Evolutionary conservation across 2,113 vertebrate genomes (phyloP).

Genomic region (Agelaius phoeniceus): DNA sequence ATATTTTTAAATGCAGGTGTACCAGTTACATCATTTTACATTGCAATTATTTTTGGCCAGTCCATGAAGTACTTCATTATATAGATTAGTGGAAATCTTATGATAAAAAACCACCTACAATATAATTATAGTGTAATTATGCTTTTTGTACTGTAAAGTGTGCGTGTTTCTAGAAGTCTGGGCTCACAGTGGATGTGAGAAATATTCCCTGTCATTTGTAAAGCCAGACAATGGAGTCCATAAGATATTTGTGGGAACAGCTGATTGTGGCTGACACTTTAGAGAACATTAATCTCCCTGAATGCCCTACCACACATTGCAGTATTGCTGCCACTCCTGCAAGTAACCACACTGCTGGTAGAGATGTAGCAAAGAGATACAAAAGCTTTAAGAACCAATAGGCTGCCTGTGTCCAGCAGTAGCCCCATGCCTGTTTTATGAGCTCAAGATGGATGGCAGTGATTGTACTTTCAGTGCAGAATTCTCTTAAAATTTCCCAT

Average conservation of each 20-base stretch:
- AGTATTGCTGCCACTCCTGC: not conserved
- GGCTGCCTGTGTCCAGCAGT: not conserved
- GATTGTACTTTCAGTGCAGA: not conserved
- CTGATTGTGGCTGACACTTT: not conserved
- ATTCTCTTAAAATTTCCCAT: not conserved
- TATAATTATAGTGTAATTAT: not conserved
- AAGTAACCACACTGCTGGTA: not conserved
- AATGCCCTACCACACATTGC: not conserved
- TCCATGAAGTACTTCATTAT: not conserved
- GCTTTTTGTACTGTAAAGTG: not conserved
- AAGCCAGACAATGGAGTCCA: not conserved
- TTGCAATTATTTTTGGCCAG: not conserved
- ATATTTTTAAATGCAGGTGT: slow-evolving; percentile 27
- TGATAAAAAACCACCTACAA: not conserved
- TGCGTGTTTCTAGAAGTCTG: not conserved
- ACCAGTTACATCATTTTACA: not conserved
- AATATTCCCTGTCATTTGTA: not conserved
- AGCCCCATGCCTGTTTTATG: not conserved
- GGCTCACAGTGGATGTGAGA: not conserved
- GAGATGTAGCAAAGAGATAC: not conserved
- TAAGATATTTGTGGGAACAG: not conserved
- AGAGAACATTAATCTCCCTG: not conserved
- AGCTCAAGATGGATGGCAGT: not conserved
- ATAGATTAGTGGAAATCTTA: not conserved
- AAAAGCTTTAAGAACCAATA: not conserved